Conservation (phyloP, 2,888 invertebrate species). For the Brachylomia viminalis region DNA sequence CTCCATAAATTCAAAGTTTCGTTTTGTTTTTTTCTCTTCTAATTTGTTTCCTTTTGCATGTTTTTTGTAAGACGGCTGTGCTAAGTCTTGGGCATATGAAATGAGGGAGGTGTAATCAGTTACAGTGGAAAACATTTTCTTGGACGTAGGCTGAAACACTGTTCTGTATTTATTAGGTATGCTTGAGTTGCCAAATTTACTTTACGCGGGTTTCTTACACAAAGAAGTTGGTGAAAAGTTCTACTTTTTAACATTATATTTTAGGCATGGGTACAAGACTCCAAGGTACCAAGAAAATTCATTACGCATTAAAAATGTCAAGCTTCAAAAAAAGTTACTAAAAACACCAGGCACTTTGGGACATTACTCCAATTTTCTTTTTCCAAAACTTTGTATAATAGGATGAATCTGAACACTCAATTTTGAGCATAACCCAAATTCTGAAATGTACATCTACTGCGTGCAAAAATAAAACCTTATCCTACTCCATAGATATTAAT, state of each 20-base stretch:
- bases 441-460: background rate
- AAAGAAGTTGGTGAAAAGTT: too few relatives aligned
- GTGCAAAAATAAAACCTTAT: slow-evolving; percentile 9
- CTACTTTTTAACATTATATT: background rate
- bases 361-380: background rate
- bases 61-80: slow-evolving; percentile 52
- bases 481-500: slow-evolving; percentile 13
- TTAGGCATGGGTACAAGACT: background rate
- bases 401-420: too few relatives aligned
- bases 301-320: background rate
- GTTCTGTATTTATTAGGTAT: background rate
- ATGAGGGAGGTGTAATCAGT: slow-evolving; percentile 37
- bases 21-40: slow-evolving; percentile 62
- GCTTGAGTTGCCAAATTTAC: background rate
- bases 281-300: too few relatives aligned
- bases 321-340: too few relatives aligned
- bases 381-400: rapidly evolving
- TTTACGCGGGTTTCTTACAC: background rate
- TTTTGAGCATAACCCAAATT: too few relatives aligned
- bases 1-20: slow-evolving; percentile 66
- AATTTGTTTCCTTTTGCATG: slow-evolving; percentile 68
- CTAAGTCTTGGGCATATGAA: slow-evolving; percentile 55
- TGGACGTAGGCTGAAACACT: background rate
- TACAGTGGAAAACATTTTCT: slow-evolving; percentile 16
- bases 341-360: background rate